Percentiles rank a stretch among this genome's conserved stretches.
These are phyloP conservation scores for Mycteria americana DNA, from an alignment of 2,797 vertebrate genomes.

Conservation along the genomic window DNA sequence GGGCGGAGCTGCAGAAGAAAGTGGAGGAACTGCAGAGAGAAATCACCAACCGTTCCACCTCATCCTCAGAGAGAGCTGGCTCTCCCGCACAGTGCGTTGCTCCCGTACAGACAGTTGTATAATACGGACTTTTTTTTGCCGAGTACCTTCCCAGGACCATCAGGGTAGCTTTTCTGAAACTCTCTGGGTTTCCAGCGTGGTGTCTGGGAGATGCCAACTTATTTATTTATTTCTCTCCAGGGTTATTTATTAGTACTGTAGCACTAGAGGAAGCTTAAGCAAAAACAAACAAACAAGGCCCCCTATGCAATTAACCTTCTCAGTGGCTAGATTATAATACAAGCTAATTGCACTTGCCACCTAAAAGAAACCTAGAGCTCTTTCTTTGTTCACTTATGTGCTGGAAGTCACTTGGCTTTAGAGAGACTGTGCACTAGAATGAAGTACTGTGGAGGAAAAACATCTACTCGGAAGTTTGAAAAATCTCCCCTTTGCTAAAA, in stretches of 20 bases:
- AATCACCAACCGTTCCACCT: constrained; percentile 86
- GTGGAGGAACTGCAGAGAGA: constrained; percentile 94
- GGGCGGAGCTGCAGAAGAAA: constrained; percentile 91
- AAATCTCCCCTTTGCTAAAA: background rate
- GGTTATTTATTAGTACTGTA: constrained; percentile 69
- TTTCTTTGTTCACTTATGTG: background rate
- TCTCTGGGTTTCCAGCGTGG: background rate
- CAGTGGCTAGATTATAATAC: background rate
- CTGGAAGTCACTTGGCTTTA: background rate
- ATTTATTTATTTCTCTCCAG: constrained; percentile 74
- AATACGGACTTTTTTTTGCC: background rate
- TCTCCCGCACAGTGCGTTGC: constrained; percentile 89
- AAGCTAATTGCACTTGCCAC: constrained; percentile 33
- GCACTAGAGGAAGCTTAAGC: constrained; percentile 46
- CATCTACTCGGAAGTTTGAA: background rate
- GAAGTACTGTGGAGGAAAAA: background rate
- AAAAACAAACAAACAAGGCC: background rate
- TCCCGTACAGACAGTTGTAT: constrained; percentile 92
- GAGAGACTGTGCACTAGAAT: background rate
- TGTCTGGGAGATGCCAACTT: constrained; percentile 46
- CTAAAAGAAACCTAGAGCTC: constrained; percentile 3
- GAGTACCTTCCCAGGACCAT: background rate
- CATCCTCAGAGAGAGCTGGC: constrained; percentile 84
- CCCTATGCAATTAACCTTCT: constrained; percentile 49
- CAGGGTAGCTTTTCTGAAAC: constrained; percentile 21